Conservation (phyloP, 2,888 invertebrate species). For the Acleris cristana region DNA sequence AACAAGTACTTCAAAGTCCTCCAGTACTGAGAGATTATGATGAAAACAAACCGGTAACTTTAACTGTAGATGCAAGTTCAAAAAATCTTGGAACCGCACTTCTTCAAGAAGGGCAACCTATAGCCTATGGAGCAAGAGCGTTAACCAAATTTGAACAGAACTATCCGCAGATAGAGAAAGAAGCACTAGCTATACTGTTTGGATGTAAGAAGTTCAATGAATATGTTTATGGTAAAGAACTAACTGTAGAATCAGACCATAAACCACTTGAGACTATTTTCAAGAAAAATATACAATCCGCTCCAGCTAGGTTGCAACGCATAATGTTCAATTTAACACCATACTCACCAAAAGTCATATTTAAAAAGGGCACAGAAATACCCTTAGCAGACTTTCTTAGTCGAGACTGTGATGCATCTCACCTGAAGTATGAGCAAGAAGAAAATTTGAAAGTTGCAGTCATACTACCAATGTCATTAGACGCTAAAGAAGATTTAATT, state of each 20-base stretch:
- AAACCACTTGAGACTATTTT: slow-evolving; percentile 39
- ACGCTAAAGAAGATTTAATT: no score
- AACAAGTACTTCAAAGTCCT: slow-evolving; percentile 22
- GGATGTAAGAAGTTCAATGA: slow-evolving; percentile 39
- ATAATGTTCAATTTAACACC: slow-evolving; percentile 28
- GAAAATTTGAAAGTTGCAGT: no score
- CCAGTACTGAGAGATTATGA: slow-evolving; percentile 29
- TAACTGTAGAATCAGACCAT: slow-evolving; percentile 38
- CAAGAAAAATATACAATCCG: slow-evolving; percentile 31
- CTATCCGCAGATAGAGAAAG: slow-evolving; percentile 33
- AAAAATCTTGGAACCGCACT: slow-evolving; percentile 34
- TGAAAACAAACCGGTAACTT: slow-evolving; percentile 29
- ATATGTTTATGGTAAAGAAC: slow-evolving; percentile 39
- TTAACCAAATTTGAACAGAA: slow-evolving; percentile 30
- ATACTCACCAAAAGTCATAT: slow-evolving; percentile 34
- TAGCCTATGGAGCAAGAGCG: slow-evolving; percentile 36
- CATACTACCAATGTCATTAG: no score
- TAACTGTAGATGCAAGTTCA: slow-evolving; percentile 22
- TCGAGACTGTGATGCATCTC: no score
- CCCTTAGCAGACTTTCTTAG: no score
- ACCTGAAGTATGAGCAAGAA: no score
- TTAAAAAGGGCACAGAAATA: no score
- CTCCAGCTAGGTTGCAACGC: slow-evolving; percentile 35
- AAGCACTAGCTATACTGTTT: slow-evolving; percentile 33
- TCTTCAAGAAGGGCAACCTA: slow-evolving; percentile 37